Conservation (phyloP, 2,797 vertebrate species). For the Rhinophrynus dorsalis region DNA sequence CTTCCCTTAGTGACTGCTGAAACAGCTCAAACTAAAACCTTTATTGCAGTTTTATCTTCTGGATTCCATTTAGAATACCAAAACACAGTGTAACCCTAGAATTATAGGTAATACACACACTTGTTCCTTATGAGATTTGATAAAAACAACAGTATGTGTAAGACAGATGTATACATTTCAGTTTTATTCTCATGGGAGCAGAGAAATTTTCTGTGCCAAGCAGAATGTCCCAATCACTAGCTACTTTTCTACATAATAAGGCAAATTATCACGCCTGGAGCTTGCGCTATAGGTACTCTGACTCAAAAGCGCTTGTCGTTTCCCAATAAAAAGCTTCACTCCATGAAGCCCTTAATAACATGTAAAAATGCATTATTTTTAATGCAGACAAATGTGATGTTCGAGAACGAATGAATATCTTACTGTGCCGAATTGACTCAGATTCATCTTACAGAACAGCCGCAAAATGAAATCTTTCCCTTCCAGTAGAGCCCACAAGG, state of each 20-base stretch:
- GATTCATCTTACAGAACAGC: too few relatives aligned
- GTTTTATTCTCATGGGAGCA: slow-evolving; percentile 12
- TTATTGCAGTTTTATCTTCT: slow-evolving; percentile 1
- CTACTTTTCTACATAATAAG: slow-evolving; percentile 14
- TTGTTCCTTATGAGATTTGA: slow-evolving; percentile 12
- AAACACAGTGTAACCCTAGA: slow-evolving; percentile 1
- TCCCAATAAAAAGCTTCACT: background rate
- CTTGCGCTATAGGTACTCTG: slow-evolving; percentile 8
- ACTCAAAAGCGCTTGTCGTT: background rate
- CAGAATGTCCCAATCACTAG: slow-evolving; percentile 8
- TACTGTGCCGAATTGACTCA: background rate
- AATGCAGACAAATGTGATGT: slow-evolving; percentile 19
- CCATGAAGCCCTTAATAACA: too few relatives aligned
- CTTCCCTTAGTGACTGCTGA: background rate
- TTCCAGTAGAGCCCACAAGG: background rate
- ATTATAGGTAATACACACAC: slow-evolving; percentile 17
- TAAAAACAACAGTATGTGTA: slow-evolving; percentile 25
- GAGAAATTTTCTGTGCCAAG: background rate
- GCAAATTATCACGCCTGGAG: slow-evolving; percentile 24
- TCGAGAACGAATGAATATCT: slow-evolving; percentile 9
- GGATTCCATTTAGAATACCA: background rate
- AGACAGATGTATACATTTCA: slow-evolving; percentile 25
- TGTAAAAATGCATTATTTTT: too few relatives aligned
- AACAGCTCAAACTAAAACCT: slow-evolving; percentile 2
- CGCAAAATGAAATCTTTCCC: background rate